Conservation (phyloP, 2,797 vertebrate species). For the Avahi laniger region DNA sequence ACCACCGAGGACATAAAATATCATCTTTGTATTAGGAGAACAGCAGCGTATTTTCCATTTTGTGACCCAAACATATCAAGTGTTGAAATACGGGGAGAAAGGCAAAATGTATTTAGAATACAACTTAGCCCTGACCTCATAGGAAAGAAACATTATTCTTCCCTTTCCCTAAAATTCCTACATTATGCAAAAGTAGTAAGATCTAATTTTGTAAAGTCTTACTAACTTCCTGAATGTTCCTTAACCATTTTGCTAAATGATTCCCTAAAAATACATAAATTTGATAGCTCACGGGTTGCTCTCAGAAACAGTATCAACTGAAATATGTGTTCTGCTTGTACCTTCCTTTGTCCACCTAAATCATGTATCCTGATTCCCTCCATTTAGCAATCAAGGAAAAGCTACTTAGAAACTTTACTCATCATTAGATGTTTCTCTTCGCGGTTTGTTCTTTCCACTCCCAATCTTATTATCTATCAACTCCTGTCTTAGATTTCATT, state of each 20-base stretch:
- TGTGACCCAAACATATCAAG: background rate
- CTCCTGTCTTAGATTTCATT: background rate
- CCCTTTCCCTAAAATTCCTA: background rate
- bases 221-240: background rate
- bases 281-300: background rate
- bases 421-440: slow-evolving; percentile 9
- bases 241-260: slow-evolving; percentile 14
- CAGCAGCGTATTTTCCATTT: background rate
- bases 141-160: background rate
- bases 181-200: background rate
- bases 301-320: background rate
- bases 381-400: background rate
- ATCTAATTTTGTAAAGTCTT: background rate
- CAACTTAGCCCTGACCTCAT: background rate
- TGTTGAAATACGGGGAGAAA: background rate
- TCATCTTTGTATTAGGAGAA: background rate
- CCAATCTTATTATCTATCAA: background rate
- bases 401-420: background rate
- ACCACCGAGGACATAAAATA: background rate
- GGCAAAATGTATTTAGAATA: background rate
- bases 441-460: background rate
- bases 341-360: background rate
- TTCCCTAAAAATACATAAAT: background rate
- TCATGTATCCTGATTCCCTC: background rate
- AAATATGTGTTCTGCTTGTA: background rate